Evolutionary conservation across 2,797 vertebrate genomes (phyloP).

Genomic region (Orientallactaga sibirica): DNA sequence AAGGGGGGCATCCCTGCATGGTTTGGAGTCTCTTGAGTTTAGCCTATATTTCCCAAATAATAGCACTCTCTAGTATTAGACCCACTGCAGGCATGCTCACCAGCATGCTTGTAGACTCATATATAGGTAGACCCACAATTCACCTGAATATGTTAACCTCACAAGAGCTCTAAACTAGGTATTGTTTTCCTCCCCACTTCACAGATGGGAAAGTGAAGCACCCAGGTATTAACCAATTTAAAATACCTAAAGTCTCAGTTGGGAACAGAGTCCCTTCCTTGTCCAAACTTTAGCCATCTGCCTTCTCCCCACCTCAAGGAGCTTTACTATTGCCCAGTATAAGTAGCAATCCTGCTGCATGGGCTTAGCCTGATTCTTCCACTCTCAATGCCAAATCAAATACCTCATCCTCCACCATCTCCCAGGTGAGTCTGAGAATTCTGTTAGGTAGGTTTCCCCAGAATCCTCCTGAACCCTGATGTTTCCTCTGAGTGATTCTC

Average conservation of each 20-base stretch:
- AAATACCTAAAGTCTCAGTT: background rate
- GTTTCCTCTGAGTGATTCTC: background rate
- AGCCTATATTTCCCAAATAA: conserved; percentile 1
- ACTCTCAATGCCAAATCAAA: background rate
- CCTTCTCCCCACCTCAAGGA: background rate
- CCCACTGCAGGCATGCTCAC: background rate
- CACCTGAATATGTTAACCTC: background rate
- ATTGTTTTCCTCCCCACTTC: background rate
- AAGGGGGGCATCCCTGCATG: background rate
- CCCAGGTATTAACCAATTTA: background rate
- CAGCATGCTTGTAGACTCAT: background rate
- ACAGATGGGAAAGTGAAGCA: background rate
- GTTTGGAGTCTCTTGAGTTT: background rate
- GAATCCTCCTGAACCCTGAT: background rate
- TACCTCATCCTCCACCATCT: background rate
- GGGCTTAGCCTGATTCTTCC: background rate
- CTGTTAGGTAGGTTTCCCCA: background rate
- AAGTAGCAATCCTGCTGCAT: background rate
- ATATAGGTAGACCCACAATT: background rate
- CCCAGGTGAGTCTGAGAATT: background rate
- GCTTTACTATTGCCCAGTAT: background rate
- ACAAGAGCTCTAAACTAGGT: background rate
- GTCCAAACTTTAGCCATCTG: background rate
- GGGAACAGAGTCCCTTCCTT: background rate
- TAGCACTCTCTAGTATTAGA: background rate